A percentile compares a stretch with the other conserved stretches of the same genome.
Conservation (phyloP, 2,113 vertebrate genomes). For the Empidonax alnorum region DNA sequence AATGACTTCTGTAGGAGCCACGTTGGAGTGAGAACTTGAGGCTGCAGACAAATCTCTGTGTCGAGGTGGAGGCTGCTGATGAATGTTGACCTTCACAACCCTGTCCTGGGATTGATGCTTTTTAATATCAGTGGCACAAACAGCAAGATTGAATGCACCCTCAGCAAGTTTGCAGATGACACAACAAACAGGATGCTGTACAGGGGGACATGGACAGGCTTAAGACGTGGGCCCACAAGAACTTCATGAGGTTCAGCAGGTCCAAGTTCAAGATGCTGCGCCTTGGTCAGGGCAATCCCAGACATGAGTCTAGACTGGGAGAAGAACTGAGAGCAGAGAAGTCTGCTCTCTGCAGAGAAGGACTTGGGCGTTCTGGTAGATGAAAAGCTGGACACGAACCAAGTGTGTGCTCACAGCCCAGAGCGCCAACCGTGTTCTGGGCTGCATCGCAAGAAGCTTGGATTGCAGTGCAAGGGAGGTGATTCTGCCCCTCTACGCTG, state of each 20-base stretch:
- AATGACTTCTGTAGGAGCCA: neutral
- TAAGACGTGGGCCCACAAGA: accelerated
- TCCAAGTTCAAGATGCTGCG: neutral
- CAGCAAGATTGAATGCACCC: neutral
- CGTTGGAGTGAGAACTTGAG: neutral
- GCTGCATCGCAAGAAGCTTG: accelerated
- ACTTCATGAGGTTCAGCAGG: neutral
- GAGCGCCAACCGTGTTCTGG: too few species aligned
- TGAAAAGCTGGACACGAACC: neutral
- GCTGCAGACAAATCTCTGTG: neutral
- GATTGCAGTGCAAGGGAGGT: neutral
- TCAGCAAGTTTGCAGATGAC: neutral
- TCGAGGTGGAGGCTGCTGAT: neutral
- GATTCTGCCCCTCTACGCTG: neutral
- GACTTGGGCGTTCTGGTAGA: neutral
- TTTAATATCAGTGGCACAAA: neutral
- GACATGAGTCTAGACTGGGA: accelerated
- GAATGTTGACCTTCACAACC: neutral
- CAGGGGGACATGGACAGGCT: neutral
- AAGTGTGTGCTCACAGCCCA: neutral
- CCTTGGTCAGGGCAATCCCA: neutral
- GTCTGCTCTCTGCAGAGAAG: neutral
- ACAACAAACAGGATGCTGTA: too few species aligned
- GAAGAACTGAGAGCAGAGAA: neutral
- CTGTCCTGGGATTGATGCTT: neutral